Evolutionary conservation across 2,888 invertebrate genomes (phyloP).

Genomic region (Dicycla oo): DNA sequence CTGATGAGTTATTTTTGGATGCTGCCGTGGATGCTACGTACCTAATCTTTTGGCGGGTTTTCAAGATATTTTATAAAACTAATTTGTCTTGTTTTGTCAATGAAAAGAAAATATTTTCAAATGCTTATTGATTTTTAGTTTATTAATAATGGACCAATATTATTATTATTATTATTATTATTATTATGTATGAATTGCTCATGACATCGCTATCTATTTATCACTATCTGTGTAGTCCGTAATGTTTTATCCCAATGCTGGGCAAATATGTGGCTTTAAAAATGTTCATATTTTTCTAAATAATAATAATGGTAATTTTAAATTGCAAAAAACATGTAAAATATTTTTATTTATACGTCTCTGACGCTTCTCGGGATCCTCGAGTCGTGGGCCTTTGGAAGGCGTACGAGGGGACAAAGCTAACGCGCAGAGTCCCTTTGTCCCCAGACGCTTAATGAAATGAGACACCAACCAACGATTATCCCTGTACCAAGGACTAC

Average conservation of each 20-base stretch:
- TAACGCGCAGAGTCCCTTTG: too few species aligned
- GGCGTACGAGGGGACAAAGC: background rate
- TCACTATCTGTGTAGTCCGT: background rate
- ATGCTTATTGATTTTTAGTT: background rate
- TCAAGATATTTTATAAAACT: slow-evolving; percentile 78
- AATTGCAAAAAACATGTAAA: background rate
- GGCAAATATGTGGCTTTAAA: background rate
- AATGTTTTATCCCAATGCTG: background rate
- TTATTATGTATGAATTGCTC: background rate
- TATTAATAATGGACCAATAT: background rate
- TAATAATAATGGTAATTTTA: background rate
- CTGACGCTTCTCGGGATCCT: background rate
- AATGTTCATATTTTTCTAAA: too few species aligned
- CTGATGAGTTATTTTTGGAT: slow-evolving; percentile 84
- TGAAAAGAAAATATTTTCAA: background rate
- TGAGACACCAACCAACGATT: background rate
- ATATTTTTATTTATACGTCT: background rate
- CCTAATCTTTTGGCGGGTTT: slow-evolving; percentile 83
- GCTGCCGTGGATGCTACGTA: slow-evolving; percentile 70
- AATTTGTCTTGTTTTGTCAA: background rate
- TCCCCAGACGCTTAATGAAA: background rate
- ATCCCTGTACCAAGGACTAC: background rate
- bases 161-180: background rate
- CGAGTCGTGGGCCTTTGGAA: background rate
- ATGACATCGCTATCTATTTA: too few species aligned